Conservation (phyloP, 1,140 invertebrate species). For the Lysiphlebus fabarum region DNA sequence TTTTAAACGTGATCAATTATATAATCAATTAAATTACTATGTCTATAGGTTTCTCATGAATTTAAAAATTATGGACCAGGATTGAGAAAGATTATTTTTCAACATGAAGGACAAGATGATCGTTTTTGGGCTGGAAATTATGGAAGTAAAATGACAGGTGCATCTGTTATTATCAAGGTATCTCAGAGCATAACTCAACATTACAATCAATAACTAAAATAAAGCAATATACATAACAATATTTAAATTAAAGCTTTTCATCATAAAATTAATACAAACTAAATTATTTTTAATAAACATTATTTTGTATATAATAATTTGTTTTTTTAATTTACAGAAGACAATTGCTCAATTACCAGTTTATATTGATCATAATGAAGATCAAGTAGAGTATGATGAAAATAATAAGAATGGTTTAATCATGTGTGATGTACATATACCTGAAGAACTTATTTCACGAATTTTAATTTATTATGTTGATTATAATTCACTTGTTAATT, state of each 20-base stretch:
- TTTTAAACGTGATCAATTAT: slow-evolving; percentile 8
- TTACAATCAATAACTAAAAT: too few species aligned
- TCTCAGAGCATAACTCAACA: slow-evolving; percentile 15
- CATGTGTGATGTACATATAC: slow-evolving; percentile 40
- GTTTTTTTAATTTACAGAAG: too few species aligned
- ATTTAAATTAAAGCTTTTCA: background rate
- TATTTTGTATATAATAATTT: too few species aligned
- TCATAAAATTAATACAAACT: background rate
- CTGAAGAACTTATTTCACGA: slow-evolving; percentile 43
- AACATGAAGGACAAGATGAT: slow-evolving; percentile 56
- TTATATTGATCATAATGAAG: slow-evolving; percentile 23
- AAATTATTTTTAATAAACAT: background rate
- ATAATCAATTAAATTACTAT: slow-evolving; percentile 14
- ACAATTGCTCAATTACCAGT: too few species aligned
- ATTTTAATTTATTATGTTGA: too few species aligned
- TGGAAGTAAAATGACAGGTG: slow-evolving; percentile 67
- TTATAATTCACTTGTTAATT: slow-evolving; percentile 39
- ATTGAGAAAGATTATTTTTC: slow-evolving; percentile 39
- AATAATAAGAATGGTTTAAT: slow-evolving; percentile 43
- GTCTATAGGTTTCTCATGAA: slow-evolving; percentile 35
- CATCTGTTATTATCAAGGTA: slow-evolving; percentile 51
- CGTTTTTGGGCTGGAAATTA: slow-evolving; percentile 63
- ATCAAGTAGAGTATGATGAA: slow-evolving; percentile 30
- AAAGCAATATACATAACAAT: too few species aligned
- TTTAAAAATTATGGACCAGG: slow-evolving; percentile 45